Conservation (phyloP, 2,113 vertebrate species). For the Cephalopterus ornatus region DNA sequence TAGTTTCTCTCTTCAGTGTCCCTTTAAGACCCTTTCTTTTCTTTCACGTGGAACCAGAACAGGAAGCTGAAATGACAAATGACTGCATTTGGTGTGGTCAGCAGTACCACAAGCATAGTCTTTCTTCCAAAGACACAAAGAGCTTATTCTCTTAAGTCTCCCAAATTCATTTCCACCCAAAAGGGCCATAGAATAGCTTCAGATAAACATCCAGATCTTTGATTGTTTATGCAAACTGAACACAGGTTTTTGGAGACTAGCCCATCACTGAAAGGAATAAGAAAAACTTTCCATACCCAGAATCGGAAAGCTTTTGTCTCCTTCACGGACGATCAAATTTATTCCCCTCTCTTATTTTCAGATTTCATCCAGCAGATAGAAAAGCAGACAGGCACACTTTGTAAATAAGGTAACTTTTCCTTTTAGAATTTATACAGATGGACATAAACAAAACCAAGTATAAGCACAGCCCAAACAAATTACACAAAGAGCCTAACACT, state of each 20-base stretch:
- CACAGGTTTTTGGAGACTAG: constrained; percentile 56
- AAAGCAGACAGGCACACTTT: neutral
- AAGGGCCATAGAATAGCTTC: neutral
- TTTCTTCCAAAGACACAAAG: constrained; percentile 53
- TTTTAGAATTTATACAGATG: constrained; percentile 35
- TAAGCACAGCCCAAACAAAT: constrained; percentile 18
- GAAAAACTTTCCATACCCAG: neutral
- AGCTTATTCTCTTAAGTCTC: constrained; percentile 18
- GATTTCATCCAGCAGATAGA: neutral
- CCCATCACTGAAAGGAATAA: constrained; percentile 35
- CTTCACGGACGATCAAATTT: neutral
- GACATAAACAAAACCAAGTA: neutral
- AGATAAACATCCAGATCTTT: constrained; percentile 57
- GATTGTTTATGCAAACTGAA: constrained; percentile 56
- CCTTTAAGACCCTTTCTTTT: neutral
- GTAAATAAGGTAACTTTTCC: neutral
- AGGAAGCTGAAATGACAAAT: constrained; percentile 20
- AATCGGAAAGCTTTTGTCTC: neutral
- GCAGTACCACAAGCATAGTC: too few species aligned
- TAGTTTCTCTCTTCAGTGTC: neutral
- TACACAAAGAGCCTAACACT: neutral
- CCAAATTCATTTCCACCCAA: constrained; percentile 31
- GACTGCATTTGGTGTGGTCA: too few species aligned
- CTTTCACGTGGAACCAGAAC: neutral
- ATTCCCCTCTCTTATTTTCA: neutral